phyloP scores from a whole-genome alignment of 1,140 invertebrate species.

The Tribolium madens region DNA sequence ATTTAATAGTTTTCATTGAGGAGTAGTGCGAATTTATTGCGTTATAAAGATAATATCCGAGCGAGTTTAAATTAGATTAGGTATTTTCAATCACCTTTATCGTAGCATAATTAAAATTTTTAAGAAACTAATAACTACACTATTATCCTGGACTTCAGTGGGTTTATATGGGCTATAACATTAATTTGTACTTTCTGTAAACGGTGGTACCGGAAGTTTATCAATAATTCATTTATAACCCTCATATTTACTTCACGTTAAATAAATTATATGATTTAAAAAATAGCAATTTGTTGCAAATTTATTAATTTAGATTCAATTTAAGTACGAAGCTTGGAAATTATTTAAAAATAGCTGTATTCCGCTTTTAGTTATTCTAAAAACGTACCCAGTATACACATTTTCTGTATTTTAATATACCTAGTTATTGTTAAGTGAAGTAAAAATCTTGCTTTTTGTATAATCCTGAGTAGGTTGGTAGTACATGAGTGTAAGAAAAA shows the following conservation, averaged over 20 bases:
- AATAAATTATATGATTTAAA: constrained; percentile 2
- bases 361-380: neutral
- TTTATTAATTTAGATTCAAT: constrained; percentile 36
- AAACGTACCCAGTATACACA: neutral
- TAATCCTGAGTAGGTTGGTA: no score
- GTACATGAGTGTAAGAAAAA: constrained; percentile 22
- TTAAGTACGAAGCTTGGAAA: neutral
- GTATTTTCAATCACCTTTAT: constrained; percentile 35
- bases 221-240: constrained; percentile 16
- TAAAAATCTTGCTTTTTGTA: neutral
- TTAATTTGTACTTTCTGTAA: neutral
- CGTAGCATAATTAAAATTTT: constrained; percentile 26
- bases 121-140: constrained; percentile 3
- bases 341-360: constrained; percentile 18
- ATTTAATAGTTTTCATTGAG: constrained; percentile 22
- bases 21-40: constrained; percentile 28
- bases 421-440: neutral
- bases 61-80: constrained; percentile 29
- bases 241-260: constrained; percentile 2
- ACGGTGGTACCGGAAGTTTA: constrained; percentile 8
- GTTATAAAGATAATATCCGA: constrained; percentile 30
- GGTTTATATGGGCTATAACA: neutral
- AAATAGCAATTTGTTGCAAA: constrained; percentile 32
- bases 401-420: constrained; percentile 26
- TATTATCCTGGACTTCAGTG: neutral